These are phyloP conservation scores for Hyalella azteca DNA, from an alignment of 2,888 invertebrate species.

Conservation along the genomic window DNA sequence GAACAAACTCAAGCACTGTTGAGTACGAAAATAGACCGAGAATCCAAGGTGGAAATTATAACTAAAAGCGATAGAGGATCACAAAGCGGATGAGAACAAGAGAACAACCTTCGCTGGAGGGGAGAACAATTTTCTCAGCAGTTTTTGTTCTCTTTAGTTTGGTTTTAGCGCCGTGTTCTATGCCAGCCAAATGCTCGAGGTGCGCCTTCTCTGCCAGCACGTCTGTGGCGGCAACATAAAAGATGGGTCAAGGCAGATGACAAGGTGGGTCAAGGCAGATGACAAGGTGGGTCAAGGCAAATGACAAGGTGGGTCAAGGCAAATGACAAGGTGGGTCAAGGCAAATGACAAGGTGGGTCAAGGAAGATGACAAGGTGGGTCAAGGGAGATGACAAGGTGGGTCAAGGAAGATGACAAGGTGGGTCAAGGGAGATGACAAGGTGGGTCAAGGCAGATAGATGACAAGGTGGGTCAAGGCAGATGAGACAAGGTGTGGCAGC, in stretches of 20 bases:
- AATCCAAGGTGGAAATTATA: too few relatives aligned
- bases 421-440: not conserved
- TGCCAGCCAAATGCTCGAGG: slow-evolving; percentile 52
- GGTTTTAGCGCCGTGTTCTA: slow-evolving; percentile 87
- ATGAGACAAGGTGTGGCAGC: too few relatives aligned
- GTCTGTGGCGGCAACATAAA: slow-evolving; percentile 44
- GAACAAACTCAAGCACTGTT: too few relatives aligned
- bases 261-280: not conserved
- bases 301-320: too few relatives aligned
- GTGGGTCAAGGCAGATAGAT: not conserved
- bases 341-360: not conserved
- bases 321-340: not conserved
- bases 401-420: not conserved
- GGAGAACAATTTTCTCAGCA: slow-evolving; percentile 89
- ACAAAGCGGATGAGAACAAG: not conserved
- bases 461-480: too few relatives aligned
- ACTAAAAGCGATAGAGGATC: too few relatives aligned
- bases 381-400: not conserved
- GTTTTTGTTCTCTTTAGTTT: slow-evolving; percentile 88
- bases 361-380: not conserved
- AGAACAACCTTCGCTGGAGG: slow-evolving; percentile 85
- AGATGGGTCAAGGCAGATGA: not conserved
- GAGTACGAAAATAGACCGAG: too few relatives aligned
- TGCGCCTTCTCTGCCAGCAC: slow-evolving; percentile 54
- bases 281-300: not conserved